Base-by-base conservation (phyloP, 1,140 invertebrate species). In the honey bee (Apis mellifera) region DNA sequence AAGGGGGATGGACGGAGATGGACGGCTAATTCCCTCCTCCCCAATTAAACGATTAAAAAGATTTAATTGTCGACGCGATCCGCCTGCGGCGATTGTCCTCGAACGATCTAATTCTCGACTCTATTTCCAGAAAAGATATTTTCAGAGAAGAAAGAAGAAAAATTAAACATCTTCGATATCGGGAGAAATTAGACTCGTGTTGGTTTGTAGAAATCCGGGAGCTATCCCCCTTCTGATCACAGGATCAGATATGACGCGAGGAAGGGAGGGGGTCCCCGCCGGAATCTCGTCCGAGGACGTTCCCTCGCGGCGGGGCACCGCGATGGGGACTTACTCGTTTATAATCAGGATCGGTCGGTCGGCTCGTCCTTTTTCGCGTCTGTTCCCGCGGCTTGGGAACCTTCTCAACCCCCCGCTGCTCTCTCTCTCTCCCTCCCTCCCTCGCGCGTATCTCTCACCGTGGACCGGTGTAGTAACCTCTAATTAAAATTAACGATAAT, bases 31-130 rank as follows among this genome's bases (percentile, higher is more conserved):
- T 91, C 89, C 32, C 32, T 3, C 32, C 32, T 3, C 32, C 83
- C 84, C 92, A 90, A 93, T 93, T 93, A 93, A 74, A 76, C 92
- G 92, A 93, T 93, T 93, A 93, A 93, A 92, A 93, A 89, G 88
- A 92, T 93, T 93, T 93, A 93, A 93, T 92, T 92, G 91, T 92
- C 85, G 32, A 87, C 85, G 90, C 88, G 87, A 78, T 73, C 42
- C 50, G 73, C 73, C 77, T 84, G 70, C 66, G 78, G 76, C 82
- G 57, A 62, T 32, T 32, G 32, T 32, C 2, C 32, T 32, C 32
- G 32, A 32, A 42, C 32, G 32, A 42, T 42, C 32, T 2, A 32
- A 32, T 42, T 42, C 32, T 42, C 32, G 32, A 42, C 5, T 42
- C 7, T 42, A n/a, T 42, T 42, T 42, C 32, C 4, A 42, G 32